Percentiles rank a stretch among this genome's conserved stretches.
phyloP scores from a whole-genome alignment of 2,113 vertebrate species.

The Aegotheles bennettii region DNA sequence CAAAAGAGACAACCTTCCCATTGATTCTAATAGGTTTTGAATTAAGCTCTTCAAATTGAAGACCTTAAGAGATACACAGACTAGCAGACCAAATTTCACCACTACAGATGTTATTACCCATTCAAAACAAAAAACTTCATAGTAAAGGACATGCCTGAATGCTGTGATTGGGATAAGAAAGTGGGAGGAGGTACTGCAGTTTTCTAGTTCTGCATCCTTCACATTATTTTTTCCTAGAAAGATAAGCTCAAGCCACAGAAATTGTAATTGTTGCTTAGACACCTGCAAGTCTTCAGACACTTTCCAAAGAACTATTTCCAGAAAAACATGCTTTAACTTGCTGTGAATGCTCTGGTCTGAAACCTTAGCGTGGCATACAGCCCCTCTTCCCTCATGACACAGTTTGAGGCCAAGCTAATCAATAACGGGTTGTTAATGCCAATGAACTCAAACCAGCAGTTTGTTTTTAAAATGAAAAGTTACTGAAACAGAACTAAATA shows the following conservation, averaged over 20 bases:
- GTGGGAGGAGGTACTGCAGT: neutral
- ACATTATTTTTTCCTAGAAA: neutral
- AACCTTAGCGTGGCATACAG: neutral
- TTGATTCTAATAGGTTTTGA: neutral
- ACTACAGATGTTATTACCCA: neutral
- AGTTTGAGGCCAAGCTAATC: constrained; percentile 43
- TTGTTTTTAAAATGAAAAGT: constrained; percentile 36
- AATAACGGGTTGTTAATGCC: constrained; percentile 32
- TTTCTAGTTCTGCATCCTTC: neutral
- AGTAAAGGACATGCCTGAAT: neutral
- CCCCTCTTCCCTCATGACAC: neutral
- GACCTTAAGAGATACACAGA: neutral
- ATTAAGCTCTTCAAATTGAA: neutral
- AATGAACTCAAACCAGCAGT: constrained; percentile 11
- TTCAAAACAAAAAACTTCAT: neutral
- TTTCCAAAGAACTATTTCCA: neutral
- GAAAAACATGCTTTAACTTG: neutral
- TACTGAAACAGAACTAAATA: constrained; percentile 51
- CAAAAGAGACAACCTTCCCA: neutral
- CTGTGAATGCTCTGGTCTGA: neutral
- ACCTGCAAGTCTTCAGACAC: neutral
- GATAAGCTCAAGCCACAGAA: neutral
- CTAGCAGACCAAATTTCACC: neutral
- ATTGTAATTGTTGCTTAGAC: neutral
- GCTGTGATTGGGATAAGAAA: neutral